A percentile compares a stretch with the other conserved stretches of the same genome.
Evolutionary conservation across 2,888 invertebrate species (phyloP).

Genomic region (Luperina nickerlii): DNA sequence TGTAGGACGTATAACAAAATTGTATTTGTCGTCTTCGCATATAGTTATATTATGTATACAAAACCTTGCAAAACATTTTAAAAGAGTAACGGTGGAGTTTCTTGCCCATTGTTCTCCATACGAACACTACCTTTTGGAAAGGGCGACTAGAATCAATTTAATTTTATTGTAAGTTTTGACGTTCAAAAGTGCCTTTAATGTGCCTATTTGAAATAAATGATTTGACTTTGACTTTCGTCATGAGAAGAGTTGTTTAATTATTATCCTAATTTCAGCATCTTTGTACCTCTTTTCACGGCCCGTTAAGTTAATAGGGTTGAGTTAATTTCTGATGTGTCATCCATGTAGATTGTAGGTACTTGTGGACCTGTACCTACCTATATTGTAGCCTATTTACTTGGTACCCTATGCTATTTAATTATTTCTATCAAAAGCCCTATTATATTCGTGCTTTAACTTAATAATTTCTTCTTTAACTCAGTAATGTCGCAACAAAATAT

Average conservation of each 20-base stretch:
- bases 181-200: no score
- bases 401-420: neutral
- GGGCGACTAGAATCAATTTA: no score
- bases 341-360: neutral
- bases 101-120: no score
- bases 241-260: neutral
- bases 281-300: slow-evolving; percentile 5
- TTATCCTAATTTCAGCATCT: neutral
- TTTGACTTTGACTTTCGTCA: no score
- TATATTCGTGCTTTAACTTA: slow-evolving; percentile 6
- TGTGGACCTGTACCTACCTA: neutral
- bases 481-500: slow-evolving; percentile 22
- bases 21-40: neutral
- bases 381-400: neutral
- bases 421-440: neutral
- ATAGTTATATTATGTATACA: no score
- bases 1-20: neutral
- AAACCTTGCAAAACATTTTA: no score
- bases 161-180: no score
- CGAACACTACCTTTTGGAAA: no score
- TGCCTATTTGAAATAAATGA: no score
- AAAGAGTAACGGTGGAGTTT: no score
- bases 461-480: slow-evolving; percentile 48
- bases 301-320: slow-evolving; percentile 8
- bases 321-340: slow-evolving; percentile 22